Evolutionary conservation across 2,888 invertebrate species (phyloP).

Genomic region (Selenia dentaria): DNA sequence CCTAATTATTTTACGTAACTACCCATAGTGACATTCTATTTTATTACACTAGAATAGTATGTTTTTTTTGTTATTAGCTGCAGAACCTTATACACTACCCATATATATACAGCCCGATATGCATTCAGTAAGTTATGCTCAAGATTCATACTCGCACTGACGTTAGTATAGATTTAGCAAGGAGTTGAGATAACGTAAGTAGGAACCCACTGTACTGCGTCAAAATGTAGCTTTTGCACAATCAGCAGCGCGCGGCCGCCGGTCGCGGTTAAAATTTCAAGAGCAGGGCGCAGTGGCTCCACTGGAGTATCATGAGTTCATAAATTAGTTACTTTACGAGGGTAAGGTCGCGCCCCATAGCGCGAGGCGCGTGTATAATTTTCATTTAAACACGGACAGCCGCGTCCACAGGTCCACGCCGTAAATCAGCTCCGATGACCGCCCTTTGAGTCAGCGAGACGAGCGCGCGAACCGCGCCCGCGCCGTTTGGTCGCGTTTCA

Average conservation of each 20-base stretch:
- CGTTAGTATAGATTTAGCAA: conserved; percentile 21
- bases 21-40: no score
- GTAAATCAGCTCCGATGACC: conserved; percentile 73
- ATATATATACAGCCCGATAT: no score
- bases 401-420: conserved; percentile 72
- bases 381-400: conserved; percentile 76
- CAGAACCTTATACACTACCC: no score
- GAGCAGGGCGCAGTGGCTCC: conserved; percentile 65
- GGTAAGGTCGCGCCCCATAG: conserved; percentile 69
- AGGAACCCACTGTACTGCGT: conserved; percentile 49
- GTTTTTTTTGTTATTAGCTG: no score
- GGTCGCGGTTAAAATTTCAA: conserved; percentile 72
- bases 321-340: conserved; percentile 80
- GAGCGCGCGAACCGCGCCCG: conserved; percentile 33
- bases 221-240: conserved; percentile 63
- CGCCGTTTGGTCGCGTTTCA: conserved; percentile 24
- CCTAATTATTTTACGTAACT: no score
- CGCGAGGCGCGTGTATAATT: conserved; percentile 72
- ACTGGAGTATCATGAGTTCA: conserved; percentile 71
- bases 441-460: conserved; percentile 57
- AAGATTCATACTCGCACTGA: no score
- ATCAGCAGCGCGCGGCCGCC: conserved; percentile 41
- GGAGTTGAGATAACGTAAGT: conserved; percentile 47
- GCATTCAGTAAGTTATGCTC: no score
- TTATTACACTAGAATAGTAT: no score